phyloP scores from a whole-genome alignment of 1,140 invertebrate genomes.

The Atta colombica region DNA sequence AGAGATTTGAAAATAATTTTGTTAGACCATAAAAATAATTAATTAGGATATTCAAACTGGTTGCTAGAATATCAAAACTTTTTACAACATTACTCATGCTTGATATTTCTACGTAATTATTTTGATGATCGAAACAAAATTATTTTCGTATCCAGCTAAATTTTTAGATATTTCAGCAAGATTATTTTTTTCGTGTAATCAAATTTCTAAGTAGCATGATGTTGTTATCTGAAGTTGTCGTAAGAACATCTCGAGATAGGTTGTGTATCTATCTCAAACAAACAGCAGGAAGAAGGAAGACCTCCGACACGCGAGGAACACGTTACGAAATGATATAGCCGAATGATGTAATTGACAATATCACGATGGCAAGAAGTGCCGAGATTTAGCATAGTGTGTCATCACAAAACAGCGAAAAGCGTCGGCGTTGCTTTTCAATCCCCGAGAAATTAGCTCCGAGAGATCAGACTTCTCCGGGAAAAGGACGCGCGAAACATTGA shows the following conservation, averaged over 20 bases:
- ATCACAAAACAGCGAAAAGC: neutral
- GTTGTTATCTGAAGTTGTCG: neutral
- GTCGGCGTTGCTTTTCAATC: neutral
- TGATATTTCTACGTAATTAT: too few relatives aligned
- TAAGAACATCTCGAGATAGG: neutral
- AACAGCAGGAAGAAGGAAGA: conserved; percentile 25
- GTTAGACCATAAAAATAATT: too few relatives aligned
- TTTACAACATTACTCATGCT: too few relatives aligned
- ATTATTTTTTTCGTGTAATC: neutral
- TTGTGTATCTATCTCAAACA: conserved; percentile 29
- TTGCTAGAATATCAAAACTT: too few relatives aligned
- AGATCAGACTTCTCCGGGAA: conserved; percentile 7
- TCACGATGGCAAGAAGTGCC: neutral
- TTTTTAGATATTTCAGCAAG: too few relatives aligned
- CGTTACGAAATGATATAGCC: conserved; percentile 23
- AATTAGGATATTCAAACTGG: too few relatives aligned
- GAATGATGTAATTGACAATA: conserved; percentile 36
- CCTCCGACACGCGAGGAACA: conserved; percentile 1
- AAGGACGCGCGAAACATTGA: neutral
- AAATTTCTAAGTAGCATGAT: neutral
- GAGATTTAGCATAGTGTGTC: neutral
- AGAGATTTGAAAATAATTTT: too few relatives aligned
- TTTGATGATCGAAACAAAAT: too few relatives aligned
- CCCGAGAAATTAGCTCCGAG: neutral
- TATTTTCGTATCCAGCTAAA: too few relatives aligned